A percentile compares a stretch with the other conserved stretches of the same genome.
Evolutionary conservation across 2,797 vertebrate genomes (phyloP).

Genomic region (Apodemus agrarius): DNA sequence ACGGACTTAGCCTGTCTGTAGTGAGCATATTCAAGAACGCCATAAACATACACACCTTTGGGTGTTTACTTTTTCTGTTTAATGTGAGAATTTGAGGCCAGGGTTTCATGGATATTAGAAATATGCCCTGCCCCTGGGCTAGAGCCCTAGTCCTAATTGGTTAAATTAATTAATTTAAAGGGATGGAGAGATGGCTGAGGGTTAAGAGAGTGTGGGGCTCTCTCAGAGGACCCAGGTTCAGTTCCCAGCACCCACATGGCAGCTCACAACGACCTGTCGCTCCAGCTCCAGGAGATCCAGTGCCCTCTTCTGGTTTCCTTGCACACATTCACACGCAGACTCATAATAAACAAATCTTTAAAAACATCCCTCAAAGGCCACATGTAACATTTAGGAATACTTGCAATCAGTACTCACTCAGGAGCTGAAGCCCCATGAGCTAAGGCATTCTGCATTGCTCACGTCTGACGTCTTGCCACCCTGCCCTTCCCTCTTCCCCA

Average conservation of each 20-base stretch:
- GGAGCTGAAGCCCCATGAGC: not conserved
- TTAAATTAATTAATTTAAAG: not conserved
- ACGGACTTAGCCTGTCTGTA: not conserved
- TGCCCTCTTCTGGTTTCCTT: not conserved
- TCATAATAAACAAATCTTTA: not conserved
- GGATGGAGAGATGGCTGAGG: not conserved
- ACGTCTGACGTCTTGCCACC: accelerated
- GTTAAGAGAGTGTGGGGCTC: not conserved
- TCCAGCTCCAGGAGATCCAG: not conserved
- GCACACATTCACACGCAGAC: not conserved
- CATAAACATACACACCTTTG: not conserved
- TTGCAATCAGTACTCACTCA: not conserved
- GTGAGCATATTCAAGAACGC: not conserved
- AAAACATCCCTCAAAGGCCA: not conserved
- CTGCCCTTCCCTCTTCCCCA: too few relatives aligned
- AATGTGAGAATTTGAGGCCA: not conserved
- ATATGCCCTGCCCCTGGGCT: not conserved
- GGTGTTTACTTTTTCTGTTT: too few relatives aligned
- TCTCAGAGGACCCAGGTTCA: not conserved
- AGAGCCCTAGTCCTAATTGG: not conserved
- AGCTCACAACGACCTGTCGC: not conserved
- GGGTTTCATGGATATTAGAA: not conserved
- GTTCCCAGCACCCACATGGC: not conserved
- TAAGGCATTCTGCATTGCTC: not conserved
- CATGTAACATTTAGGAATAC: not conserved